Conservation (phyloP, 2,797 vertebrate genomes). For the Manis crassicaudata region DNA sequence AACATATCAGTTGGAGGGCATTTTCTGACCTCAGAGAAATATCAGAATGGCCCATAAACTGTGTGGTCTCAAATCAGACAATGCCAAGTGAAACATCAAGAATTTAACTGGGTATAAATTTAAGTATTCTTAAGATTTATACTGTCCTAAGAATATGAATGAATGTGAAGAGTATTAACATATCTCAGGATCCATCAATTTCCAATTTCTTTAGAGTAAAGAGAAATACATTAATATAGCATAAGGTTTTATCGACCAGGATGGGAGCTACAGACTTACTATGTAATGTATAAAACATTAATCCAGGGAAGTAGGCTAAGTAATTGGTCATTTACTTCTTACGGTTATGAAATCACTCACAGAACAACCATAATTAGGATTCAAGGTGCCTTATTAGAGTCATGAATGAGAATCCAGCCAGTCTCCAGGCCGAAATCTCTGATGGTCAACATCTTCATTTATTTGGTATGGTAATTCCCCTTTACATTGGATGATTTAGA, state of each 20-base stretch:
- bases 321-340: not conserved
- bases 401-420: not conserved
- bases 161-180: not conserved
- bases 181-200: conserved; percentile 26
- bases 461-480: conserved; percentile 3
- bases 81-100: conserved; percentile 34
- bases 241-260: conserved; percentile 17
- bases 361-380: conserved; percentile 20
- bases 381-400: not conserved
- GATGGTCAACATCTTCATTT: not conserved
- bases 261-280: conserved; percentile 15
- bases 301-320: not conserved
- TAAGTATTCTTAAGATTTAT: conserved; percentile 33
- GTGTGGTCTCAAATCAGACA: conserved; percentile 19
- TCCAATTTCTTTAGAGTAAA: conserved; percentile 31
- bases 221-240: conserved; percentile 7
- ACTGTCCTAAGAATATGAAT: conserved; percentile 39
- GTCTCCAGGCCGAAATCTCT: not conserved
- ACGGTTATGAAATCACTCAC: not conserved
- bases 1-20: conserved; percentile 4
- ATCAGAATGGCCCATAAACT: not conserved
- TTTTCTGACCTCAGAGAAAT: not conserved
- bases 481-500: not conserved
- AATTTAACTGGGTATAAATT: conserved; percentile 33
- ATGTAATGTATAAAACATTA: not conserved